Evolutionary conservation across 2,888 invertebrate species (phyloP), one percentile per base, ranked within the genome.

Genomic region (Himalopsyche kuldschensis): DNA sequence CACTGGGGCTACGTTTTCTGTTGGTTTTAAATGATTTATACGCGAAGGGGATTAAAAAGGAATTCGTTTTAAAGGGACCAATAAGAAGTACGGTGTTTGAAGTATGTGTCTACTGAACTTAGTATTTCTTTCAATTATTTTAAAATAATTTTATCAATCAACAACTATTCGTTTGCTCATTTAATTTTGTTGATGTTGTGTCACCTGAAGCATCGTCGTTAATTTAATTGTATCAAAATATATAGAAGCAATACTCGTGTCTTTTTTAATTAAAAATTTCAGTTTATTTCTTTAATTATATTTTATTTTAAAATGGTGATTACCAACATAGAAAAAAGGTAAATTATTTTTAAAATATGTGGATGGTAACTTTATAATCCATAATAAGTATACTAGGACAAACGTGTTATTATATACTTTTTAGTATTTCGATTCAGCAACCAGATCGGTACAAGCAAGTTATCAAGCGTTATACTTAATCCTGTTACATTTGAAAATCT

Each of bases 11-110:
- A 27, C 69, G 20, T 20, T 46, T 78, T 55, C 35, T 79, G 79
- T 79, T 35, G n/a, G 79, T 31, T 69, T 69, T 46, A 55, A 55
- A 79, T 79, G 55, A 79, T 79, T 79, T 79, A 79, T 79, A 30
- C 8, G 41, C 30, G 20, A n/a, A 48, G 79, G 79, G 79, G 55
- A 69, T 47, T 78, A 78, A 69, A 69, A 69, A 69, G 69, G 69
- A 69, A 69, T 69, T 69, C 27, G 69, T 69, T 69, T 69, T 69
- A 69, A 69, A 69, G 69, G 69, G 69, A 69, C 69, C 69, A 69
- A 69, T 69, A 69, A 69, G 69, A 24, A 69, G 11, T 69, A 11
- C 69, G 30, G 30, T n/a, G 11, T 69, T 69, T 69, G 24, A 69
- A 69, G 24, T 69, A 69, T 69, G 27, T 27, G 11, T 15, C 30